These are phyloP conservation scores for Monopterus albus DNA, from an alignment of 2,113 vertebrate species.

Conservation along the genomic window DNA sequence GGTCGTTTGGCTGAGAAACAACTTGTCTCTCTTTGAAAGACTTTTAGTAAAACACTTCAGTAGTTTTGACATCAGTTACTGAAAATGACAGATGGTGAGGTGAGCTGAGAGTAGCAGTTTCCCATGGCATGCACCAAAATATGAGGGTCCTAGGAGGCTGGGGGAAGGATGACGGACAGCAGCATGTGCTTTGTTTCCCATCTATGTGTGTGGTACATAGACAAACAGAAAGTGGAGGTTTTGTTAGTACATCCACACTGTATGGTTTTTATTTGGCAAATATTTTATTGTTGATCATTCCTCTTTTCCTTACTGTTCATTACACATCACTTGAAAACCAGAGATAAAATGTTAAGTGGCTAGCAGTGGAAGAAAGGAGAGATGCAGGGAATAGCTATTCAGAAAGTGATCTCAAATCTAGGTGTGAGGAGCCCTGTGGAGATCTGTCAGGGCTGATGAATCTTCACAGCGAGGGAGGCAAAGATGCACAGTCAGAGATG, in stretches of 20 bases:
- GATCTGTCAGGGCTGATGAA: constrained; percentile 31
- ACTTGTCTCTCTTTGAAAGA: constrained; percentile 4
- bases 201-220: background rate
- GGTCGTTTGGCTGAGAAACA: background rate
- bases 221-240: background rate
- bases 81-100: constrained; percentile 57
- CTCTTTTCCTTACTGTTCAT: constrained; percentile 22
- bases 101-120: constrained; percentile 33
- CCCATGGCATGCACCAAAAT: constrained; percentile 33
- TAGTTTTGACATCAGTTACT: constrained; percentile 39
- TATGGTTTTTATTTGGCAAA: background rate
- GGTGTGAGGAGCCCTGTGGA: constrained; percentile 37
- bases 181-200: constrained; percentile 39
- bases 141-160: background rate
- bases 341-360: constrained; percentile 43
- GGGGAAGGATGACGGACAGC: constrained; percentile 34
- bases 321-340: constrained; percentile 16
- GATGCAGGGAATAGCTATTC: background rate
- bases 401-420: constrained; percentile 48
- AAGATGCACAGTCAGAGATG: constrained; percentile 28
- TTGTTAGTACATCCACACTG: background rate
- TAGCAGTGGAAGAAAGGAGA: background rate
- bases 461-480: constrained; percentile 15
- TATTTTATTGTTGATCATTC: constrained; percentile 24
- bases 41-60: constrained; percentile 5